Base-by-base conservation (phyloP, 37 sponge, comb jelly and placozoan genomes). In the Sycon ciliatum region DNA sequence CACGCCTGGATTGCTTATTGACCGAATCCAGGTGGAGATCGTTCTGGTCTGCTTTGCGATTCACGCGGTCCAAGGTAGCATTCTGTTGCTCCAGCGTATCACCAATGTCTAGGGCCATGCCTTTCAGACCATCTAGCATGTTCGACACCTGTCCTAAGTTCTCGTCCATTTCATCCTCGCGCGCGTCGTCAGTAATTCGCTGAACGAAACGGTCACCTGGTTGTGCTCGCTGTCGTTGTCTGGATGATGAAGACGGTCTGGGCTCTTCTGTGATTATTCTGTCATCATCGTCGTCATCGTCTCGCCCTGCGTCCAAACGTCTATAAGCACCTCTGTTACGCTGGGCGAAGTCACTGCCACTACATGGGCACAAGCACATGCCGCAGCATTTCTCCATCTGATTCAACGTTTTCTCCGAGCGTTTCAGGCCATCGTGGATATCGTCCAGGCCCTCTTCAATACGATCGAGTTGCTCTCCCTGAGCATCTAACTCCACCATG, bases 161-260 rank as follows among this genome's bases (percentile, higher is more conserved):
- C 39, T 76, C 78, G n/a, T 76, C 78, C 78, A 76, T 76, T 38
- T 76, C 78, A 34, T 76, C 78, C 74, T 76, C 78, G 29, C 78
- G 23, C 11, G 67, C 78, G 34, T 76, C 78, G 78, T 76, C 38
- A 23, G 60, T 58, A 33, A 76, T 29, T 36, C 69, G 22, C 28
- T 76, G 32, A 20, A 76, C 31, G 49, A 66, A 37, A 29, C 39
- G 60, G 31, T 18, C 62, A n/a, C n/a, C n/a, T n/a, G n/a, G n/a
- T n/a, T n/a, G n/a, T n/a, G n/a, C n/a, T n/a, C n/a, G n/a, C n/a
- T n/a, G n/a, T n/a, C n/a, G n/a, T n/a, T n/a, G n/a, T n/a, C n/a
- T n/a, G n/a, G n/a, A n/a, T n/a, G n/a, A n/a, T n/a, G n/a, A n/a
- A n/a, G n/a, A n/a, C n/a, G n/a, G n/a, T n/a, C n/a, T 71, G 24